These are phyloP conservation scores for Anniella stebbinsi DNA, from an alignment of 2,797 vertebrate species.

Conservation along the genomic window DNA sequence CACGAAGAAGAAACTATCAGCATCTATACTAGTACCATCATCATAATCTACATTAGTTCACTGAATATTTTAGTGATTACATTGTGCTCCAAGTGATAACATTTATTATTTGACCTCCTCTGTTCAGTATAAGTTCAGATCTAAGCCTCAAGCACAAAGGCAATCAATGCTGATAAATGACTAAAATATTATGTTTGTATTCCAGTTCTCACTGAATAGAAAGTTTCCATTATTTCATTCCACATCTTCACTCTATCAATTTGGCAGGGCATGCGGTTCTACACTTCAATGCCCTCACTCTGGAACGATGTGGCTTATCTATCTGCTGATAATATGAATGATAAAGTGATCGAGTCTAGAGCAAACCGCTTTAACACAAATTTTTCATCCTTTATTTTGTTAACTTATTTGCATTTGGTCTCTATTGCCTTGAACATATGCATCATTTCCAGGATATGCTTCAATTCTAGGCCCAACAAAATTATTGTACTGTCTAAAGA, in stretches of 20 bases:
- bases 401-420: conserved; percentile 66
- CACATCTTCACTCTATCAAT: conserved; percentile 98
- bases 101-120: conserved; percentile 81
- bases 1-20: not conserved
- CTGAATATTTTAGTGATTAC: conserved; percentile 57
- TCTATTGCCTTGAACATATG: conserved; percentile 28
- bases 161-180: conserved; percentile 97
- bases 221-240: conserved; percentile 98
- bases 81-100: conserved; percentile 59
- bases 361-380: conserved; percentile 69
- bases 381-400: conserved; percentile 54
- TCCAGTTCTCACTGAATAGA: conserved; percentile 91
- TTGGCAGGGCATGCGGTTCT: conserved; percentile 91
- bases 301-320: conserved; percentile 82
- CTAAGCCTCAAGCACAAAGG: conserved; percentile 82
- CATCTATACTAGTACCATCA: not conserved
- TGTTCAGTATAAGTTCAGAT: conserved; percentile 81
- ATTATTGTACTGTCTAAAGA: not conserved
- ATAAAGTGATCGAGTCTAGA: conserved; percentile 78
- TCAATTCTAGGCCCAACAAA: not conserved
- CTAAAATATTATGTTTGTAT: conserved; percentile 91
- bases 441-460: conserved; percentile 7
- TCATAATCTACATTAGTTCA: conserved; percentile 51
- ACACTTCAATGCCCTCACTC: conserved; percentile 88
- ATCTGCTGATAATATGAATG: conserved; percentile 79